Evolutionary conservation across 2,888 invertebrate genomes (phyloP).

Genomic region (Dicyrtomina minuta): DNA sequence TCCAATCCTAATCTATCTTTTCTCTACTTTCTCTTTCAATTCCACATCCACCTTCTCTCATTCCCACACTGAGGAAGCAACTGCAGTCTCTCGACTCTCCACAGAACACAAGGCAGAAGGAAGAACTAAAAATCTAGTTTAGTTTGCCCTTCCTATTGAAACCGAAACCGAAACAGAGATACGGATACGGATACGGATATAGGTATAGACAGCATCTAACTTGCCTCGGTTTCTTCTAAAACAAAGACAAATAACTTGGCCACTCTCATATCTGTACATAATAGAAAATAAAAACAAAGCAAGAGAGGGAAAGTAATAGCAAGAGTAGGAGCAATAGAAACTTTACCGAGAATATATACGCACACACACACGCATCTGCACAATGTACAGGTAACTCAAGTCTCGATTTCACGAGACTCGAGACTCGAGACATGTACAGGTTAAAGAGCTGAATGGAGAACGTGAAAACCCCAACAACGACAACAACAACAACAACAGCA

Average conservation of each 20-base stretch:
- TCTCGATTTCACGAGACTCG: not conserved
- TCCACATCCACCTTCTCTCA: not conserved
- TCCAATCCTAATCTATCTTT: constrained; percentile 26
- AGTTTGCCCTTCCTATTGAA: not conserved
- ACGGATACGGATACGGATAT: not conserved
- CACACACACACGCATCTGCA: too few species aligned
- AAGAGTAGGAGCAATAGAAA: not conserved
- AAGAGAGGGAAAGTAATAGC: not conserved
- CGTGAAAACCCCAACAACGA: too few species aligned
- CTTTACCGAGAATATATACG: too few species aligned
- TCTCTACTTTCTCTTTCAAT: constrained; percentile 7
- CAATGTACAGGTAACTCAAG: too few species aligned
- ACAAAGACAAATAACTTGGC: not conserved
- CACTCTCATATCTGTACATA: not conserved
- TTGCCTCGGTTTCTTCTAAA: too few species aligned
- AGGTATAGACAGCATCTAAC: not conserved
- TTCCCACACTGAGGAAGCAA: not conserved
- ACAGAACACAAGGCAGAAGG: not conserved
- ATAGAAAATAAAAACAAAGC: not conserved
- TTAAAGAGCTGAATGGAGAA: too few species aligned
- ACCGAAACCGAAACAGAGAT: not conserved
- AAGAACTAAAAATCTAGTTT: not conserved
- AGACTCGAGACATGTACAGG: not conserved
- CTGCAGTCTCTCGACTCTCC: too few species aligned
- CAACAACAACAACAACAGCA: too few species aligned